Evolutionary conservation across 2,113 vertebrate species (phyloP).

Genomic region (Andinoacara biseriatus): DNA sequence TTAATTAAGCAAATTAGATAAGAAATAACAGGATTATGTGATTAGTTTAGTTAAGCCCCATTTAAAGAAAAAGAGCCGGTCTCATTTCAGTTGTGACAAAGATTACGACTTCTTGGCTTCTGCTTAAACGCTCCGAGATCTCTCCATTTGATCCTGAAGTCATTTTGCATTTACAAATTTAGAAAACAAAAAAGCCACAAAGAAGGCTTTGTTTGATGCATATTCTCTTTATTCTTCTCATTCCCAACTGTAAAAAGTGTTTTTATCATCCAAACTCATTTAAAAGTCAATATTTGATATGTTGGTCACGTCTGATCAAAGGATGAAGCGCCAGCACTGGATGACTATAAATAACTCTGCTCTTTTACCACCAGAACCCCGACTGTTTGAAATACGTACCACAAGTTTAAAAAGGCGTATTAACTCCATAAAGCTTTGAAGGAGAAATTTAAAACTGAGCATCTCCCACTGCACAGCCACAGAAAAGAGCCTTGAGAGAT

Average conservation of each 20-base stretch:
- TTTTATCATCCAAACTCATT: not conserved
- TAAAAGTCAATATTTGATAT: conserved; percentile 11
- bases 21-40: conserved; percentile 11
- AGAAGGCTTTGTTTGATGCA: not conserved
- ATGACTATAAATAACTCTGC: conserved; percentile 17
- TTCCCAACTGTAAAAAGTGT: not conserved
- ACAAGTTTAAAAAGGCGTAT: conserved; percentile 3
- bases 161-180: not conserved
- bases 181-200: not conserved
- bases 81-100: not conserved
- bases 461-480: not conserved
- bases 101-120: not conserved
- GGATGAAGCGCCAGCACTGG: not conserved
- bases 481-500: conserved; percentile 43
- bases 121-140: not conserved
- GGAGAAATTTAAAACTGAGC: conserved; percentile 29
- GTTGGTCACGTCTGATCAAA: conserved; percentile 1
- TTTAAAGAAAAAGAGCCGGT: not conserved
- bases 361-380: conserved; percentile 11
- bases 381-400: conserved; percentile 16
- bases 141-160: not conserved
- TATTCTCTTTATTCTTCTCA: not conserved
- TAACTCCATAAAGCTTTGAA: conserved; percentile 49
- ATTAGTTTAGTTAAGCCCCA: not conserved
- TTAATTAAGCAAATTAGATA: conserved; percentile 6